These are phyloP conservation scores for Nemapogon koenigi DNA, from an alignment of 2,888 invertebrate species.

Conservation along the genomic window DNA sequence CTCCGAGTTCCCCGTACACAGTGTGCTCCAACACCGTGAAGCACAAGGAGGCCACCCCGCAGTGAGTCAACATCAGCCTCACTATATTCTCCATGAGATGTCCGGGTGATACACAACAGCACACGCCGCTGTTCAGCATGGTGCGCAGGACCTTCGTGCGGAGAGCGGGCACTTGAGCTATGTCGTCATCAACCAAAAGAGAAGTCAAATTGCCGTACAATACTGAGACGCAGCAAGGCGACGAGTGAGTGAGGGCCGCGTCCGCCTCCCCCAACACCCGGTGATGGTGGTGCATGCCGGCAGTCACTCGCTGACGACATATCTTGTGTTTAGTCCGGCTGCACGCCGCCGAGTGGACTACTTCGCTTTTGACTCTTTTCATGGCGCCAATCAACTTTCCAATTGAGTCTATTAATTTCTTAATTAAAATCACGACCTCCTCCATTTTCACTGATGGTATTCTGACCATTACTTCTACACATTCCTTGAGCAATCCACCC, in stretches of 20 bases:
- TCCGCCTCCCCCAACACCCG: constrained; percentile 60
- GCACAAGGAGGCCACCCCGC: constrained; percentile 38
- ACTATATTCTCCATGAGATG: constrained; percentile 54
- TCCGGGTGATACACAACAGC: constrained; percentile 68
- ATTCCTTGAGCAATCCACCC: constrained; percentile 62
- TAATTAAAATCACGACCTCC: constrained; percentile 43
- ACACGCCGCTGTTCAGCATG: constrained; percentile 64
- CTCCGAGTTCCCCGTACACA: constrained; percentile 66
- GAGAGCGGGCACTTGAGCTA: constrained; percentile 37
- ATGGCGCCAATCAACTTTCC: constrained; percentile 62
- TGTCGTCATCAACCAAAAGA: constrained; percentile 46
- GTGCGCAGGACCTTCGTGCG: constrained; percentile 57
- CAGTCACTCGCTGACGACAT: constrained; percentile 45
- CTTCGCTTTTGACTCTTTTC: constrained; percentile 63
- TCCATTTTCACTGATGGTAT: constrained; percentile 35
- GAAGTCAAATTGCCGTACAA: constrained; percentile 60
- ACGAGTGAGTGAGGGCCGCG: constrained; percentile 35
- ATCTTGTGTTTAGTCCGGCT: constrained; percentile 55
- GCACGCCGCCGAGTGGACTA: constrained; percentile 61
- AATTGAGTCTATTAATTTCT: constrained; percentile 62
- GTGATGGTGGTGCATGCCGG: constrained; percentile 65
- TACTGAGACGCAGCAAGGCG: constrained; percentile 63
- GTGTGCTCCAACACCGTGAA: constrained; percentile 64
- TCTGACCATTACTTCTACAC: constrained; percentile 59
- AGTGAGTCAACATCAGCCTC: constrained; percentile 47